Evolutionary conservation across 2,113 vertebrate species (phyloP).

Genomic region (Alethe diademata): DNA sequence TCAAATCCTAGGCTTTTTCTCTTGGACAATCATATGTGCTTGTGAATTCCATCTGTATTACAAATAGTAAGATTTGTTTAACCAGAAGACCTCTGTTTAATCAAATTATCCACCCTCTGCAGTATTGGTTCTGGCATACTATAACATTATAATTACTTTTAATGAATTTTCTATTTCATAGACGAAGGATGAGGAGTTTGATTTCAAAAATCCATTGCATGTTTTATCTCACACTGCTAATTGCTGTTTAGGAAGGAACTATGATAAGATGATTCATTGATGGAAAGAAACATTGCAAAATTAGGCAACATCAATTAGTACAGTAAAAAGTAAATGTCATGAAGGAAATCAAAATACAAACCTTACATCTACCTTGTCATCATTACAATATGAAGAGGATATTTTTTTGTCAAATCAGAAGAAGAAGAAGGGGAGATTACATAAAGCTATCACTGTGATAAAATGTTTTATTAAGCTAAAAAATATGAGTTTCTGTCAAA

Average conservation of each 20-base stretch:
- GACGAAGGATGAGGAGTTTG: neutral
- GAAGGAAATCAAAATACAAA: neutral
- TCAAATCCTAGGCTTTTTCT: neutral
- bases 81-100: slow-evolving; percentile 1
- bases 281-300: neutral
- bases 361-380: neutral
- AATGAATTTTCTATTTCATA: neutral
- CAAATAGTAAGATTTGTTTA: neutral
- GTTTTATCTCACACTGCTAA: neutral
- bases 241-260: neutral
- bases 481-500: neutral
- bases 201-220: neutral
- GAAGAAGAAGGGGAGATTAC: neutral
- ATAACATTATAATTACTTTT: neutral
- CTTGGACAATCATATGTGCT: neutral
- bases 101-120: neutral
- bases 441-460: neutral
- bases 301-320: neutral
- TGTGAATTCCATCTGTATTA: neutral
- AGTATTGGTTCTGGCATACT: neutral
- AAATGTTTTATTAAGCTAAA: neutral
- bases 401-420: neutral
- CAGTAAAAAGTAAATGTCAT: neutral
- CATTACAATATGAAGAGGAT: neutral
- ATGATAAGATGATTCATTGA: neutral